phyloP scores from a whole-genome alignment of 2,797 vertebrate genomes.

The Hephaestus fuliginosus region DNA sequence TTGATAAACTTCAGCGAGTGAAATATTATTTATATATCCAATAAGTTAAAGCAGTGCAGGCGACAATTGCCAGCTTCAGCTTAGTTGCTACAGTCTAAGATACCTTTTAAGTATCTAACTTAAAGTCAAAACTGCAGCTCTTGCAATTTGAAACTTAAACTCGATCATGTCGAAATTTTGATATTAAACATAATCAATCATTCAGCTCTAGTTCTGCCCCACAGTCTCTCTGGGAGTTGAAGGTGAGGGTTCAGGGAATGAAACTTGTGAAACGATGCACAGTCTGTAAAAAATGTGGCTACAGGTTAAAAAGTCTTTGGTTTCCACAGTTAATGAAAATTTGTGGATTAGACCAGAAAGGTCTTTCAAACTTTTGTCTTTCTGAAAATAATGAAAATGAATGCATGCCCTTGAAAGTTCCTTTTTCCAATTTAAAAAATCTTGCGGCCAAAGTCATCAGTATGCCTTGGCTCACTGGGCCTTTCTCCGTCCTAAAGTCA shows the following conservation, averaged over 20 bases:
- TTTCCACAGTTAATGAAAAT: slow-evolving; percentile 49
- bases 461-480: slow-evolving; percentile 7
- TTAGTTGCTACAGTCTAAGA: background rate
- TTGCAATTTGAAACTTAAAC: background rate
- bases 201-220: background rate
- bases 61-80: background rate
- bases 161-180: background rate
- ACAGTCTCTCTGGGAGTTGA: background rate
- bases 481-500: slow-evolving; percentile 51
- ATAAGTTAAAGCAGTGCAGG: background rate
- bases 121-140: background rate
- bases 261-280: background rate
- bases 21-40: too few species aligned
- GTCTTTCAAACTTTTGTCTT: slow-evolving; percentile 39
- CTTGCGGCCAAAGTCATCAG: slow-evolving; percentile 44
- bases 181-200: slow-evolving; percentile 9
- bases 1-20: too few species aligned
- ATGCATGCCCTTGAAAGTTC: slow-evolving; percentile 63
- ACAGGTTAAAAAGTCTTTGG: slow-evolving; percentile 23
- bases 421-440: slow-evolving; percentile 57
- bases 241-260: background rate
- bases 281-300: slow-evolving; percentile 5
- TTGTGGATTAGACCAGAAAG: slow-evolving; percentile 48
- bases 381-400: slow-evolving; percentile 57
- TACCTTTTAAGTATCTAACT: background rate